A percentile compares a stretch with the other conserved stretches of the same genome.
These are phyloP conservation scores for Hippoglossus stenolepis DNA, from an alignment of 2,113 vertebrate species.

Conservation along the genomic window DNA sequence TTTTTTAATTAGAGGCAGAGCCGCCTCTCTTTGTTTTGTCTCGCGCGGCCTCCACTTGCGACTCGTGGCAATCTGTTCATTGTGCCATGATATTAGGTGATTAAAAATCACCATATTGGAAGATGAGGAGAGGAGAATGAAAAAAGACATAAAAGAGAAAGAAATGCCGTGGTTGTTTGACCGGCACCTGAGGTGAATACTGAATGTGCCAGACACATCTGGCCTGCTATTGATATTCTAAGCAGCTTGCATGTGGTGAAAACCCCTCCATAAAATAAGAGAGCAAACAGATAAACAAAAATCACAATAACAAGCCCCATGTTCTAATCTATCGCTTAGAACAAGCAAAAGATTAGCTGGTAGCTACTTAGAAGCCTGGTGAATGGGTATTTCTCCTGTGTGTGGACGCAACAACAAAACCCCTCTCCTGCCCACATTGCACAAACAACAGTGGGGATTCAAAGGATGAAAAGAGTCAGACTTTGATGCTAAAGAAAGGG, in stretches of 20 bases:
- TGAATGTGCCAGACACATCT: conserved; percentile 39
- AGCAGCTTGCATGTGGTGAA: conserved; percentile 45
- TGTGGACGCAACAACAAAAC: conserved; percentile 40
- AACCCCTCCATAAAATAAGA: conserved; percentile 55
- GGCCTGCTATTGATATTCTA: conserved; percentile 68
- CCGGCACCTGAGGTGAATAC: conserved; percentile 61
- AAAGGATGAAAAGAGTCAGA: conserved; percentile 27
- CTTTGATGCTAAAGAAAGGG: conserved; percentile 29
- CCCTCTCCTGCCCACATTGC: conserved; percentile 13
- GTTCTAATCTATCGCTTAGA: conserved; percentile 47
- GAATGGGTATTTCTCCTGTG: conserved; percentile 52
- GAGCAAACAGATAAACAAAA: conserved; percentile 69
- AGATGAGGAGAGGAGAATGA: conserved; percentile 57
- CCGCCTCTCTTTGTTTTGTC: conserved; percentile 62
- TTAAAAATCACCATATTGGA: conserved; percentile 79
- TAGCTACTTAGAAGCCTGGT: conserved; percentile 5
- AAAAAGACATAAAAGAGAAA: conserved; percentile 29
- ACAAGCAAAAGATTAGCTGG: no score
- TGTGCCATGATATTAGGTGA: conserved; percentile 82
- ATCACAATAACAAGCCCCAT: conserved; percentile 46
- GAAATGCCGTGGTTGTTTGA: conserved; percentile 36
- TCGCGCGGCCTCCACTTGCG: conserved; percentile 54
- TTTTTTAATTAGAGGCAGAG: conserved; percentile 68
- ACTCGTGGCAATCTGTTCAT: conserved; percentile 76
- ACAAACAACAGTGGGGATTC: conserved; percentile 40